A percentile compares a stretch with the other conserved stretches of the same genome.
Conservation (phyloP, 2,113 vertebrate species). For the Myanophis thanlyinensis region DNA sequence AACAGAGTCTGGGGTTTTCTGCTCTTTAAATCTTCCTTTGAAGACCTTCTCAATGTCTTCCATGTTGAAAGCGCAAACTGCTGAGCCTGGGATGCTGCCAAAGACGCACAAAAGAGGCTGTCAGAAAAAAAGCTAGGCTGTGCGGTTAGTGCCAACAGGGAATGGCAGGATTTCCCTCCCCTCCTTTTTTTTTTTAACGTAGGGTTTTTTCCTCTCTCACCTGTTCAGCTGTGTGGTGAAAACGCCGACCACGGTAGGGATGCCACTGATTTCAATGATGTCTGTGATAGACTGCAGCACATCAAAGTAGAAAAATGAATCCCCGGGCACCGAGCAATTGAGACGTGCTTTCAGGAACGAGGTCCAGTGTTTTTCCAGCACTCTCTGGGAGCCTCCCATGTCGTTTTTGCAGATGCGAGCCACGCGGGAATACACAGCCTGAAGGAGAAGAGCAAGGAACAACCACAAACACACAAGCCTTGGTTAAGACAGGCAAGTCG, state of each 20-base stretch:
- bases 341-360: conserved; percentile 96
- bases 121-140: conserved; percentile 3
- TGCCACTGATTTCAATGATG: conserved; percentile 89
- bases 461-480: conserved; percentile 35
- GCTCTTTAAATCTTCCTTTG: conserved; percentile 94
- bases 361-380: conserved; percentile 98
- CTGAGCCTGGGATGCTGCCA: conserved; percentile 93
- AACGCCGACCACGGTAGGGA: conserved; percentile 88
- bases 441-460: conserved; percentile 8
- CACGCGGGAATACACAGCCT: conserved; percentile 97
- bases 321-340: conserved; percentile 95
- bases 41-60: conserved; percentile 94
- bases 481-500: neutral
- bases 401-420: conserved; percentile 99
- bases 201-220: conserved; percentile 67
- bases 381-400: conserved; percentile 95
- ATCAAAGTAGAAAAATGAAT: conserved; percentile 99
- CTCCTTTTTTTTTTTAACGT: conserved; percentile 40
- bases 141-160: neutral
- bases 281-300: conserved; percentile 96
- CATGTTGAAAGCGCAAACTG: conserved; percentile 97
- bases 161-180: neutral
- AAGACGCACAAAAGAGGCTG: conserved; percentile 30
- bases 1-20: conserved; percentile 94
- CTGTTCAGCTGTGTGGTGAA: conserved; percentile 99